phyloP scores from a whole-genome alignment of 2,888 invertebrate species.

The Apantesis nais region DNA sequence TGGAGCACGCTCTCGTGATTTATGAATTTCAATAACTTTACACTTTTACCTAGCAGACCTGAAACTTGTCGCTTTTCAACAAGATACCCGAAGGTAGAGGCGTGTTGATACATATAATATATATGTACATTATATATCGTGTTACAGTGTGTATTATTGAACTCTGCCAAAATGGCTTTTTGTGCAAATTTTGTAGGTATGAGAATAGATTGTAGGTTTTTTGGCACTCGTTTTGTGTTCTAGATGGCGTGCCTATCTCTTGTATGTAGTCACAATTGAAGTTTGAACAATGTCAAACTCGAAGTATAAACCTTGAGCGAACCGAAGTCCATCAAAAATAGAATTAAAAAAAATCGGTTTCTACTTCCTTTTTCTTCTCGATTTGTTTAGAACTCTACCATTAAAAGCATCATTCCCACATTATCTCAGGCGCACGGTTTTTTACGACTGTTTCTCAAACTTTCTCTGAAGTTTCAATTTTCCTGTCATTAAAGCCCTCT shows the following conservation, averaged over 20 bases:
- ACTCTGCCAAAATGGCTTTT: too few species aligned
- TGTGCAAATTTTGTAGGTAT: too few species aligned
- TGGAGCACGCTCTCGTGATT: constrained; percentile 56
- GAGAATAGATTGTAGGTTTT: too few species aligned
- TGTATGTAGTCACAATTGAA: too few species aligned
- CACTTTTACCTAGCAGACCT: constrained; percentile 36
- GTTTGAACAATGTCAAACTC: too few species aligned
- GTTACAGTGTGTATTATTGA: too few species aligned
- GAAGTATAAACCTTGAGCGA: too few species aligned
- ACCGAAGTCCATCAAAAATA: background rate
- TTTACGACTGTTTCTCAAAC: constrained; percentile 68
- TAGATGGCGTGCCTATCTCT: too few species aligned
- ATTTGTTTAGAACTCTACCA: constrained; percentile 33
- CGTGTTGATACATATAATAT: background rate
- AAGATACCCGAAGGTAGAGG: background rate
- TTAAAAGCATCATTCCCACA: constrained; percentile 61
- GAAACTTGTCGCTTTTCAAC: constrained; percentile 4
- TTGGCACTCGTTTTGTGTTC: too few species aligned
- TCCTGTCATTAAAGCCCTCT: constrained; percentile 81
- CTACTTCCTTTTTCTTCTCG: background rate
- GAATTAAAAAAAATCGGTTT: background rate
- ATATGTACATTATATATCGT: too few species aligned
- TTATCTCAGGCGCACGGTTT: constrained; percentile 65
- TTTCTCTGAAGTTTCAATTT: constrained; percentile 79
- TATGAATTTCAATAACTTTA: constrained; percentile 63